Evolutionary conservation across 2,113 vertebrate genomes (phyloP), one percentile per base, ranked within the genome.

Genomic region (Bolborhynchus lineola): DNA sequence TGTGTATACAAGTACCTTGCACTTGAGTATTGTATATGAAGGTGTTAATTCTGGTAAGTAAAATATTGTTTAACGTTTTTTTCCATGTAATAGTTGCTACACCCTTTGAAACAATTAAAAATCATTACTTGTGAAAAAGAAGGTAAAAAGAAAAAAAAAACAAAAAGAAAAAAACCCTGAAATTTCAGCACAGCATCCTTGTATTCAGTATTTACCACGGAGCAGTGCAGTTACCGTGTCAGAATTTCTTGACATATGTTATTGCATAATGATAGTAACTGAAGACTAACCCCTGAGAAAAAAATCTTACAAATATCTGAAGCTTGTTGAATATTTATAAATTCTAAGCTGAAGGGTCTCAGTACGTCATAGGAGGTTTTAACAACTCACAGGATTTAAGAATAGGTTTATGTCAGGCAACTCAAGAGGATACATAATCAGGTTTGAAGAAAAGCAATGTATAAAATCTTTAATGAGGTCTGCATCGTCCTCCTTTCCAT

Each of bases 321-420:
- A 77, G 39, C 10, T 78, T 75, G 11, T 49, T 96, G 42, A 78
- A 81, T 95, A 96, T 91, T 84, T 87, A 94, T 89, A 70, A 71
- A 72, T 65, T 74, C 53, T 80, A 74, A 91, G 14, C 11, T 72
- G 63, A 88, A 14, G 20, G 26, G 79, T 9, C 26, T 88, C 49
- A 88, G 16, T 62, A 80, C 26, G 33, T 90, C 57, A 65, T 11
- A 90, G 52, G 75, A 95, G 29, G 29, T n/a, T 71, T 90, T 74
- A 82, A 90, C 37, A 83, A 24, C 44, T 77, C 52, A 46, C 10
- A 70, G 53, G 79, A 86, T 92, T 92, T 94, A 93, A 88, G 57
- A 93, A 76, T 17, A 87, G 65, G 74, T 95, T 92, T 88, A 86
- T 37, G 18, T 28, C 35, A 90, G 33, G 46, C 13, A 83, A 33